Base-by-base conservation (phyloP, 2,888 invertebrate species). In the Ectemnius continuus region DNA sequence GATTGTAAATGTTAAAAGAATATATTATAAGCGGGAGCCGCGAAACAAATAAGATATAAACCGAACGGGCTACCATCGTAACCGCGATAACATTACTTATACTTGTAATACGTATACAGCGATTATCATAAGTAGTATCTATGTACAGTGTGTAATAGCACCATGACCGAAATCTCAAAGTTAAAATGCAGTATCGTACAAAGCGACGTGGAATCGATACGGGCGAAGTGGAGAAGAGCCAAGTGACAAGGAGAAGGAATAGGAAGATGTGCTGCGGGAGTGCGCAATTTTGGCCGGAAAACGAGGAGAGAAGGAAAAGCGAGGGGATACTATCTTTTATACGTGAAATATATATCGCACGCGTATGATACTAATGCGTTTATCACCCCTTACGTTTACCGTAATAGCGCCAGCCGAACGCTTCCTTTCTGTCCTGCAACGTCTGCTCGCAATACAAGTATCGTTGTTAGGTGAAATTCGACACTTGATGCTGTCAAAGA, bases 101-200 rank as follows among this genome's bases (percentile, higher is more conserved):
- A 76, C 72, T 74, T 73, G 76, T 79, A 81, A 75, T 74, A 73
- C 79, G 80, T 81, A 79, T 71, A 75, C 73, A 80, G 84, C 80
- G 80, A 83, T 84, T 83, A 79, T 75, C 78, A 79, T 76, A 73
- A 66, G 13, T 52, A 23, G 16, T 52, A 71, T 80, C 75, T 77
- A 78, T 84, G 69, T 82, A 82, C 75, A 82, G 58, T 14, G 76
- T 74, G 72, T 67, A 81, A 79, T 86, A 86, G 85, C 85, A 86
- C 86, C 86, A 83, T 85, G 81, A 85, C 76, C 83, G 82, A 86
- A 84, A 83, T 81, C 77, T 82, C 78, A 78, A 84, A 76, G 73
- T 75, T 73, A 77, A 83, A 77, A 69, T 66, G 59, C 71, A 74
- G 52, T 45, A 48, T 36, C 60, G 64, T 66, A 75, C 48, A 68